Base-by-base conservation (phyloP, 37 sponge, comb jelly and placozoan species). In the Spongilla lacustris region DNA sequence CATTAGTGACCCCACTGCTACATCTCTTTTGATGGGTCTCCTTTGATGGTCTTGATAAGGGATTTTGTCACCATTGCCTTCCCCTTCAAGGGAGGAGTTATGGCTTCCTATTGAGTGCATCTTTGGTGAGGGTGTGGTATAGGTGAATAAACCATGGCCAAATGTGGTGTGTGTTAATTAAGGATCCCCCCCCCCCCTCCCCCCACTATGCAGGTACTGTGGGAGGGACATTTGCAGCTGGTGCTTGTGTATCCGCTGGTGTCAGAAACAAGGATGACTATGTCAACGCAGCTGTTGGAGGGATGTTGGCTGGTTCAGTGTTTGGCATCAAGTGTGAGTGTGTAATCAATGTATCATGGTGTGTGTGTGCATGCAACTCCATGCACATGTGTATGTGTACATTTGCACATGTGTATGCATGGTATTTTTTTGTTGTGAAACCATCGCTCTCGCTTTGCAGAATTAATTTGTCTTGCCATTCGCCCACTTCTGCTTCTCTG, bases 261-360 rank as follows among this genome's bases (percentile, higher is more conserved):
- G 10, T 89, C 2, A 81, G 93, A 17, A 78, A 89, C 38, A 93
- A 89, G 50, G 93, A 93, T 79, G 93, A 93, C 84, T 75, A 77
- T 66, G 26, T 82, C 33, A 93, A 93, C 75, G 93, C 93, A 66
- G 82, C 78, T 3, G 73, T 86, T 23, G 90, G 93, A 24, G 93
- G 93, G 26, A 32, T 36, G 13, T 11, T 83, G 1, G 87, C 76
- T 50, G 94, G 87, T 12, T 75, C 84, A n/a, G 41, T 93, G 6
- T 86, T 89, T 76, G 94, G 94, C 37, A 31, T 89, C 26, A 83
- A 41, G 28, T 32, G 93, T 93, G 70, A 83, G 83, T 36, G 37
- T 36, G 11, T 26, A 4, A 2, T 32, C 12, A 12, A 10, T 26
- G 26, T 36, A 23, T 33, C 9, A 12, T 4, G 0, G 26, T 27